phyloP scores from a whole-genome alignment of 2,797 vertebrate genomes.

The Scomberomorus guttatus region DNA sequence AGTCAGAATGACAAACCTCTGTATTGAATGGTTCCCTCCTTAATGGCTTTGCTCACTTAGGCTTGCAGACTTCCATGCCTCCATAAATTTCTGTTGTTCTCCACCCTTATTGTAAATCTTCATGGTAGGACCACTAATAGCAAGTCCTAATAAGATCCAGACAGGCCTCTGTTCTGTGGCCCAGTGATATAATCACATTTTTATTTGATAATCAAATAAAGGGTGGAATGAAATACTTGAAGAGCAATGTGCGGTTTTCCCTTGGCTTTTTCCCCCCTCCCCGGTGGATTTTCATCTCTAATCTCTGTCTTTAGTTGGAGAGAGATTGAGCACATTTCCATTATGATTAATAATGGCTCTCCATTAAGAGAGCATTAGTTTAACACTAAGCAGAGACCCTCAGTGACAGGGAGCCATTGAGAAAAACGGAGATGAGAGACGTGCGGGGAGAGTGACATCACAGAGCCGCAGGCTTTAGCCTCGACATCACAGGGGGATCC shows the following conservation, averaged over 20 bases:
- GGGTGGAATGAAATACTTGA: conserved; percentile 80
- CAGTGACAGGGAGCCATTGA: conserved; percentile 70
- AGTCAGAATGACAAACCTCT: conserved; percentile 73
- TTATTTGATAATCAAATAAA: conserved; percentile 86
- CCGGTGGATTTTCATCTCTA: conserved; percentile 78
- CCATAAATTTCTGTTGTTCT: conserved; percentile 81
- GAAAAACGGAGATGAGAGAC: conserved; percentile 55
- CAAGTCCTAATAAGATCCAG: conserved; percentile 80
- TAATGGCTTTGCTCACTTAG: conserved; percentile 79
- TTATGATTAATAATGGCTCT: conserved; percentile 80
- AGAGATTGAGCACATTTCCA: conserved; percentile 68
- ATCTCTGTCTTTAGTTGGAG: conserved; percentile 66
- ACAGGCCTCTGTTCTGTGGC: conserved; percentile 79
- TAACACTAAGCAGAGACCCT: conserved; percentile 64
- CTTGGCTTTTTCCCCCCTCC: conserved; percentile 34
- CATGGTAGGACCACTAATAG: conserved; percentile 80
- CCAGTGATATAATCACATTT: conserved; percentile 83
- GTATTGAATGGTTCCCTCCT: conserved; percentile 79
- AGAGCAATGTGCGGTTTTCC: conserved; percentile 78
- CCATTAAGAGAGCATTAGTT: conserved; percentile 77
- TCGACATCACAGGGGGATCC: conserved; percentile 41
- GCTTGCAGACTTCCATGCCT: conserved; percentile 69
- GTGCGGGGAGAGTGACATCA: conserved; percentile 68
- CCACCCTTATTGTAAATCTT: conserved; percentile 80
- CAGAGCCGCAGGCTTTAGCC: conserved; percentile 54